A percentile compares a stretch with the other conserved stretches of the same genome.
Conservation (phyloP, 2,888 invertebrate genomes). For the Agrypnus murinus region DNA sequence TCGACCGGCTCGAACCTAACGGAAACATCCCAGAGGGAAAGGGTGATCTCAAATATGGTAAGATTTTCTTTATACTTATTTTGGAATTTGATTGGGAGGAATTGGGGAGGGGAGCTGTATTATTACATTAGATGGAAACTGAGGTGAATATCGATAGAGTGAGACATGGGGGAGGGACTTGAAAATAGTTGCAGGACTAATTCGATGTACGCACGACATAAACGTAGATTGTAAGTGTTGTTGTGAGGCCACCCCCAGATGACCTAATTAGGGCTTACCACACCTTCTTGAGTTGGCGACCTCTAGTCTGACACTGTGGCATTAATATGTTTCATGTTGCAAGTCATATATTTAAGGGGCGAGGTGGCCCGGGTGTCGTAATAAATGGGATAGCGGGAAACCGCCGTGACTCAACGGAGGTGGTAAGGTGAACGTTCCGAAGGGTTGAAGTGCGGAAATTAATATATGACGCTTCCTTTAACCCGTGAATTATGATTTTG, state of each 20-base stretch:
- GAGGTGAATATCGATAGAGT: too few species aligned
- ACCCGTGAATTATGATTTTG: constrained; percentile 45
- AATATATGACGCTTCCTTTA: constrained; percentile 48
- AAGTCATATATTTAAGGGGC: constrained; percentile 43
- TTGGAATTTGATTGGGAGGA: not conserved
- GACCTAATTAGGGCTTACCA: constrained; percentile 54
- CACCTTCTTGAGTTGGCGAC: constrained; percentile 48
- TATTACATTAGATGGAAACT: too few species aligned
- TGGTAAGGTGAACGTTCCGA: constrained; percentile 49
- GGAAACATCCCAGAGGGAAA: constrained; percentile 94
- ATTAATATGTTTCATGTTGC: constrained; percentile 47
- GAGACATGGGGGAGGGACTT: too few species aligned
- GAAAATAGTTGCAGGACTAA: too few species aligned
- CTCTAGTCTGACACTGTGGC: constrained; percentile 38
- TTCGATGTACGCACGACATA: constrained; percentile 26
- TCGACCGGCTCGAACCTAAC: constrained; percentile 94
- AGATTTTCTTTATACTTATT: constrained; percentile 55
- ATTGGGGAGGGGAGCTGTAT: not conserved
- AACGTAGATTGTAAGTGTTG: not conserved
- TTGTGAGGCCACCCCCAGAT: constrained; percentile 33
- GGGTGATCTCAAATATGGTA: constrained; percentile 82
- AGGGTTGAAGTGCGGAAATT: constrained; percentile 50
- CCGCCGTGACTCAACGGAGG: constrained; percentile 45
- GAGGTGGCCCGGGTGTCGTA: constrained; percentile 31
- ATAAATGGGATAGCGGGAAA: constrained; percentile 46